These are phyloP conservation scores for Anhinga rufa DNA, from an alignment of 2,113 vertebrate species.

Conservation along the genomic window DNA sequence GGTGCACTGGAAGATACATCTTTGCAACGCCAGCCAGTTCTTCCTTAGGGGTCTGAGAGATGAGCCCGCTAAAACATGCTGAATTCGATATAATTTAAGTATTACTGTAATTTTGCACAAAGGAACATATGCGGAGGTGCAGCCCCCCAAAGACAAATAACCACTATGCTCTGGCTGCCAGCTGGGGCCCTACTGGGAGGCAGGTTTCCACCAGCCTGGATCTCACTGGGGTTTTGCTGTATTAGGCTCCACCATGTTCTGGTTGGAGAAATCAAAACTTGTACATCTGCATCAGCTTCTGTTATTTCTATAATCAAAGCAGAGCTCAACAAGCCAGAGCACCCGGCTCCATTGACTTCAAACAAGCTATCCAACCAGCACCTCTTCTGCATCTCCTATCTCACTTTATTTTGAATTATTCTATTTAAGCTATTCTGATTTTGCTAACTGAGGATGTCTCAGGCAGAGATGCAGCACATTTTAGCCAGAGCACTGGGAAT, in stretches of 20 bases:
- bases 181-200: background rate
- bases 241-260: background rate
- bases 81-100: background rate
- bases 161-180: background rate
- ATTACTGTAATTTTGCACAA: background rate
- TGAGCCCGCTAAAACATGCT: background rate
- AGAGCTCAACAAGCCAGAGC: background rate
- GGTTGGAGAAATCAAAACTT: background rate
- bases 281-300: background rate
- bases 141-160: background rate
- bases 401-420: background rate
- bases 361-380: background rate
- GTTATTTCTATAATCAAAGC: background rate
- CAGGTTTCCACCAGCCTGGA: background rate
- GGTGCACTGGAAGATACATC: background rate
- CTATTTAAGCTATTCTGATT: background rate
- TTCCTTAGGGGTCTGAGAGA: background rate
- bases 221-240: background rate
- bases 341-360: background rate
- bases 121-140: background rate
- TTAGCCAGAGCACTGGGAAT: background rate
- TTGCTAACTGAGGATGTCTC: background rate
- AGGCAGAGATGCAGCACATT: background rate
- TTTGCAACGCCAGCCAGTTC: background rate
- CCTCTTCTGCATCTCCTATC: background rate